Evolutionary conservation across 2,113 vertebrate genomes (phyloP), one percentile per base, ranked within the genome.

Genomic region (Mesembrinibis cayennensis): DNA sequence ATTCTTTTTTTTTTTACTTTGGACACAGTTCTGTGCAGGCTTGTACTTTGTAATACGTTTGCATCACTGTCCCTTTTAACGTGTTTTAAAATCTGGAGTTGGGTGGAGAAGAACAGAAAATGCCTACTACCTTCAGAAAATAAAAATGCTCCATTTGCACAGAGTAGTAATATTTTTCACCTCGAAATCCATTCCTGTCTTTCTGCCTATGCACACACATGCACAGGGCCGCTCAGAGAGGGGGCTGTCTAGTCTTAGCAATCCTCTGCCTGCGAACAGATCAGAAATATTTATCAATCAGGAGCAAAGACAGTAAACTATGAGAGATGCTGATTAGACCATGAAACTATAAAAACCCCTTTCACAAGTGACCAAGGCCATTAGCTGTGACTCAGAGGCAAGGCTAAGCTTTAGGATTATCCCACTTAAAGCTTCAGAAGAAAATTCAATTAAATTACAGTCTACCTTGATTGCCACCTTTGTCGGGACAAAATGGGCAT

Each of bases 361-460:
- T 82, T 69, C 66, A 32, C 74, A 83, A 87, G 73, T 70, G 79
- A 81, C 82, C 91, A 50, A 90, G 88, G 82, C 80, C 80, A 38
- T 61, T 36, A 70, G 59, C 74, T 71, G 82, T 81, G 79, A 83
- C 85, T 94, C 58, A 22, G 52, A 87, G 76, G 67, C 34, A 76
- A 80, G 71, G 69, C 70, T 67, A 65, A 90, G 59, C 67, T 92
- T 67, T 29, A 67, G 74, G 85, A 83, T 93, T 96, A 94, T 92
- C 93, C 71, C 71, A 93, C 59, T 93, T 93, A 80, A 11, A 90
- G 89, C 65, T 87, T 52, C 65, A 61, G 56, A 59, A 80, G 82
- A 82, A 94, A 94, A 94, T 86, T 70, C 70, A 92, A 89, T 90
- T 95, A 93, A 88, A 55, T 65, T 36, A 23, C 71, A 69, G 66